Conservation (phyloP, 2,888 invertebrate species). For the Mythimna loreyi region DNA sequence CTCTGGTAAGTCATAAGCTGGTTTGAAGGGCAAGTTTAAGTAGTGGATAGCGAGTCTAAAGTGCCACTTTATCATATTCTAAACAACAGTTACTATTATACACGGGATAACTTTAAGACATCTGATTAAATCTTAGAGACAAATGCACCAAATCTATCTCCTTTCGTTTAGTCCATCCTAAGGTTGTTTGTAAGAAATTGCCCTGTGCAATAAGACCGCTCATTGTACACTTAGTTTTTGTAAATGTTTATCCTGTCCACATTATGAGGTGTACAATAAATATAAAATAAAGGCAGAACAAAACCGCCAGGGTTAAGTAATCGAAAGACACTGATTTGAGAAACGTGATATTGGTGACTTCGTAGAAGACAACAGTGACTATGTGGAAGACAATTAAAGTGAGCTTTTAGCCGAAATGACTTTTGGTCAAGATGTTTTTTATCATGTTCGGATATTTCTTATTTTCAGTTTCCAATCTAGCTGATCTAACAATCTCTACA, state of each 20-base stretch:
- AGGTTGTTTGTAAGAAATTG: too few species aligned
- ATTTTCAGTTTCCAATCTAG: too few species aligned
- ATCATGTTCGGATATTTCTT: too few species aligned
- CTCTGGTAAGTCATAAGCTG: constrained; percentile 10
- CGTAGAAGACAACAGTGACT: neutral
- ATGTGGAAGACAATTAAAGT: neutral
- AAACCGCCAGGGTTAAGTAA: neutral
- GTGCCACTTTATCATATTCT: neutral
- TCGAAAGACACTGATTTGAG: neutral
- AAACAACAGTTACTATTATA: neutral
- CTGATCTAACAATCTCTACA: too few species aligned
- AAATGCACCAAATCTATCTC: too few species aligned
- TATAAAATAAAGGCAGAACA: neutral
- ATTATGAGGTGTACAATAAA: too few species aligned
- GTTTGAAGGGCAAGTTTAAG: neutral
- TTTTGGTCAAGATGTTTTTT: neutral
- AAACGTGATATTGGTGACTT: too few species aligned
- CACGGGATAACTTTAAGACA: neutral
- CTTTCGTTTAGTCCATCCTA: too few species aligned
- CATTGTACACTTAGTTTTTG: too few species aligned
- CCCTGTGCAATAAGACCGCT: too few species aligned
- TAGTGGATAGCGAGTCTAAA: neutral
- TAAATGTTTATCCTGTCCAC: too few species aligned
- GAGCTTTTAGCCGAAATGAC: neutral
- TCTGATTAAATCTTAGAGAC: neutral